Evolutionary conservation across 2,797 vertebrate genomes (phyloP), one percentile per base, ranked within the genome.

Genomic region (Muscicapa comitata): DNA sequence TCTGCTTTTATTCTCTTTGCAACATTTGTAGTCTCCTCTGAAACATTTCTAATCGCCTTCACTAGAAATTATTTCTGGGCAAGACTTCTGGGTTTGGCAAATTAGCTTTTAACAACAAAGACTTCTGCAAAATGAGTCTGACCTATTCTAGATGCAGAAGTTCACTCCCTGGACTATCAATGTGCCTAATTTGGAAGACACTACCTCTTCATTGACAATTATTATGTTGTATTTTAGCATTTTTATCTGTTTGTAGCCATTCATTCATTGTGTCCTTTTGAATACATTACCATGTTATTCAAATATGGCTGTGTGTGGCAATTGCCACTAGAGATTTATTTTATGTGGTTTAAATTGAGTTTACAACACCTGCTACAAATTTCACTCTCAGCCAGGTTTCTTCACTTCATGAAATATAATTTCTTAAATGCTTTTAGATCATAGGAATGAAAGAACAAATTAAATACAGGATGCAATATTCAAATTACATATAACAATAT

Each of bases 351-450:
- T 77, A 82, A 93, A 92, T 42, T 85, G 61, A 74, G 38, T 92
- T 77, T 77, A 74, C 67, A 90, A 48, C 29, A 89, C 37, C 65
- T 92, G 42, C 35, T 73, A 28, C 40, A 91, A 67, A 85, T 79
- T 82, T 89, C 12, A 18, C 65, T 82, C 59, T 57, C 45, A 80
- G 38, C 2, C 84, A 77, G 61, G 19, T 67, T 86, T 79, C 54
- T 74, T 90, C 66, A 53, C 38, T 61, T 71, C 19, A 17, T 59
- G 14, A 86, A 93, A 85, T 80, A 65, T 40, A 87, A 83, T 93
- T 95, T 94, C 70, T 91, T 91, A 86, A 90, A 90, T 83, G 62
- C 21, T 90, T 93, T 93, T 77, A 80, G 47, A 75, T 75, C 47
- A 81, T 19, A 58, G 17, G 47, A 55, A 86, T 62, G 28, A 93